Conservation (phyloP, 2,113 vertebrate species). For the Seriola rivoliana region DNA sequence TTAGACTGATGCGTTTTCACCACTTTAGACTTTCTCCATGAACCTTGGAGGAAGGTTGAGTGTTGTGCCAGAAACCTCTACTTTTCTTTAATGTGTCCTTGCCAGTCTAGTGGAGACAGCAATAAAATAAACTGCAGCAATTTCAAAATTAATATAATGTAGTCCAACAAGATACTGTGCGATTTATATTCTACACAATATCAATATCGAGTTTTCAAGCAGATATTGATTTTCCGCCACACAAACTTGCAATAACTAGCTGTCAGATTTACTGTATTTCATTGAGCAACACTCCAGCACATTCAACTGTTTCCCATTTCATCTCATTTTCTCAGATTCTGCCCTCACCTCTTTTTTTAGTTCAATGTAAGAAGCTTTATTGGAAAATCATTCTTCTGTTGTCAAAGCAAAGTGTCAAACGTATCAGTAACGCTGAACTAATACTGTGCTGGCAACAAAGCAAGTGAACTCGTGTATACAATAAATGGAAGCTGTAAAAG, state of each 20-base stretch:
- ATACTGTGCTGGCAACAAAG: constrained; percentile 3
- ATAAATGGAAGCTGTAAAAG: background rate
- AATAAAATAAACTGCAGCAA: constrained; percentile 33
- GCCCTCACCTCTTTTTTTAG: constrained; percentile 6
- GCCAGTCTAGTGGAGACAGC: background rate
- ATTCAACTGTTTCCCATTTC: constrained; percentile 13
- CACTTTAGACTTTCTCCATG: too few relatives aligned
- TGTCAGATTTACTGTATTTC: constrained; percentile 65
- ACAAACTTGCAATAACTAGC: constrained; percentile 53
- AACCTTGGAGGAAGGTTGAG: too few relatives aligned
- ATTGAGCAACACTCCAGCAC: constrained; percentile 10
- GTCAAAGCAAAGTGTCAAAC: constrained; percentile 50
- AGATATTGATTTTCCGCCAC: constrained; percentile 59
- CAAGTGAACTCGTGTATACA: background rate
- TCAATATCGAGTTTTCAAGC: constrained; percentile 39
- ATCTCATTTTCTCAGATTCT: constrained; percentile 28
- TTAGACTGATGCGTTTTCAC: too few relatives aligned
- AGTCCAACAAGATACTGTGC: constrained; percentile 11
- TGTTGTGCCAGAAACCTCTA: too few relatives aligned
- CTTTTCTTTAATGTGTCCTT: constrained; percentile 30
- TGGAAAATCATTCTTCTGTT: constrained; percentile 43
- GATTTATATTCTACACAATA: constrained; percentile 22
- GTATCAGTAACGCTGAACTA: constrained; percentile 1
- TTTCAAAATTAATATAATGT: constrained; percentile 44
- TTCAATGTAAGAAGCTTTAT: constrained; percentile 29